Base-by-base conservation (phyloP, 2,888 invertebrate genomes). In the Andrena minutula region DNA sequence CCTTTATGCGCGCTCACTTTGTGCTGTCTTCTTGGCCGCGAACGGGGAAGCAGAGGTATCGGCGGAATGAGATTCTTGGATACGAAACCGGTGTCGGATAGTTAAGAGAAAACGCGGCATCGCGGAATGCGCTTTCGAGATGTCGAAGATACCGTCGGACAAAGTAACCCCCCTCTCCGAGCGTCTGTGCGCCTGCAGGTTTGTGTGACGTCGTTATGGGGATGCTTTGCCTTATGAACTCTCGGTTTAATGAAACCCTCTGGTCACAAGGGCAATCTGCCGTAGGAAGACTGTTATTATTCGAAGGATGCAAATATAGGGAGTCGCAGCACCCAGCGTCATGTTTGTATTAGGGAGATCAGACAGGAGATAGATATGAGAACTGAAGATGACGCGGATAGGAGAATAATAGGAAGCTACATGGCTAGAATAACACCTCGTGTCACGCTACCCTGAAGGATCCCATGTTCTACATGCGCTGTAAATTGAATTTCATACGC, bases 1-100 rank as follows among this genome's bases (percentile, higher is more conserved):
- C 84, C 86, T 89, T 87, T 85, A 89, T 88, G 75, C 83, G 68
- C 79, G 83, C 71, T 83, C 72, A 88, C 90, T 90, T 90, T 90
- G 89, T 88, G 82, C 84, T 86, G 86, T 87, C 76, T 74, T 56
- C 56, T 56, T 23, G 83, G 65, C 74, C 80, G 86, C 83, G 84
- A 84, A 83, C 83, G 75, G 80, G 80, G 76, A 85, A 76, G 68
- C 61, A 16, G 63, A 77, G 85, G 79, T 85, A 85, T 79, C 71
- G 86, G 58, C 79, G 85, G 87, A 88, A 87, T 83, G 89, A 88
- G 88, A 89, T 88, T 85, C 86, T 83, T 80, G 86, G 80, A 87
- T 85, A 83, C 85, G 83, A 81, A 85, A 81, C 76, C 83, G 74
- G 75, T 79, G 87, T 76, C 76, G 82, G 86, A 87, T 84, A 86